These are phyloP conservation scores for Neodiprion pinetum DNA, from an alignment of 1,140 invertebrate species.

Conservation along the genomic window DNA sequence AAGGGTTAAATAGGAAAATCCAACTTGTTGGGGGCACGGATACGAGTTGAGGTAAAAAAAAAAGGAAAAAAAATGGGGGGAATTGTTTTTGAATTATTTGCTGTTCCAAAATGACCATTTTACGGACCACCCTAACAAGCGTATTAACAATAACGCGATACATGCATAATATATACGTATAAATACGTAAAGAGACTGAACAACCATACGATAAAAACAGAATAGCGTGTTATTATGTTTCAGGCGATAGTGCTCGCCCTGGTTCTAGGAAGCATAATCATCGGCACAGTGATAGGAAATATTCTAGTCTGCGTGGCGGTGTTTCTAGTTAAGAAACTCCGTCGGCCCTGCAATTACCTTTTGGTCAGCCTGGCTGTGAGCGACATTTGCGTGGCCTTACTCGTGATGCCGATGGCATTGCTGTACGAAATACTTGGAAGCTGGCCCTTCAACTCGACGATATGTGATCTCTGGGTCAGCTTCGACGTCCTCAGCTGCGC, in stretches of 20 bases:
- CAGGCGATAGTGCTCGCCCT: conserved; percentile 75
- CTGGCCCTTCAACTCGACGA: conserved; percentile 83
- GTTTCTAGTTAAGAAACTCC: conserved; percentile 84
- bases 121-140: too few relatives aligned
- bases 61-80: too few relatives aligned
- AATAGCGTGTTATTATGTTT: conserved; percentile 24
- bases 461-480: conserved; percentile 87
- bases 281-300: conserved; percentile 87
- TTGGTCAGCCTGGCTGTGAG: conserved; percentile 91
- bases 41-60: too few relatives aligned
- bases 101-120: too few relatives aligned
- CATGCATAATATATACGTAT: too few relatives aligned
- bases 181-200: too few relatives aligned
- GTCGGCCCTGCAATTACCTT: conserved; percentile 84
- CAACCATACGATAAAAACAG: neutral
- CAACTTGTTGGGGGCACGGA: too few relatives aligned
- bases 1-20: too few relatives aligned
- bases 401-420: conserved; percentile 88
- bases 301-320: conserved; percentile 89
- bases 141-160: too few relatives aligned
- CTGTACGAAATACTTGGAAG: conserved; percentile 81
- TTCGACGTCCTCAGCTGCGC: conserved; percentile 86
- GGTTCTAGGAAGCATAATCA: conserved; percentile 76
- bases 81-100: too few relatives aligned
- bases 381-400: conserved; percentile 81